Conservation (phyloP, 2,888 invertebrate species). For the Drosophila multiciliata region DNA sequence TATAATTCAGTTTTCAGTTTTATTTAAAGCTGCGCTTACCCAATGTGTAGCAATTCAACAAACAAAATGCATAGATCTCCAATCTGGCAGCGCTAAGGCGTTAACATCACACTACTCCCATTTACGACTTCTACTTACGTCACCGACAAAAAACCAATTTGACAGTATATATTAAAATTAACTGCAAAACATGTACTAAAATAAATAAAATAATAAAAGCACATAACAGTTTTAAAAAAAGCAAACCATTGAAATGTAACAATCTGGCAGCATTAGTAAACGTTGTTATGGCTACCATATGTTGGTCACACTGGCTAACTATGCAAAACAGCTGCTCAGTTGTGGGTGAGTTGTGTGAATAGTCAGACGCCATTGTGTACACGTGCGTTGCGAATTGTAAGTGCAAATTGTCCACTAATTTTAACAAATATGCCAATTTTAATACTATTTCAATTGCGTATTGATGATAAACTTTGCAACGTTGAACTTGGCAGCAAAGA, state of each 20-base stretch:
- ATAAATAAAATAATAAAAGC: neutral
- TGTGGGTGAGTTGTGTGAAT: constrained; percentile 40
- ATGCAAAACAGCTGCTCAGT: constrained; percentile 37
- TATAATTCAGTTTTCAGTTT: neutral
- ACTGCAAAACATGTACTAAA: neutral
- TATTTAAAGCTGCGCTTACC: neutral
- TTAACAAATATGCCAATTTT: constrained; percentile 2
- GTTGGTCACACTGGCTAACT: constrained; percentile 30
- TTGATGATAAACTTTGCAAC: neutral
- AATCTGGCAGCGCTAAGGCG: neutral
- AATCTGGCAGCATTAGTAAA: constrained; percentile 25
- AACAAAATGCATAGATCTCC: neutral
- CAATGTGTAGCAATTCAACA: neutral
- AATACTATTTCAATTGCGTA: neutral
- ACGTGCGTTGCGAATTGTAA: constrained; percentile 59
- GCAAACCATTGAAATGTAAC: neutral
- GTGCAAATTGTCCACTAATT: constrained; percentile 37
- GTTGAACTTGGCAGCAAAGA: neutral
- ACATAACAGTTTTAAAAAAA: neutral
- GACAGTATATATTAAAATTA: neutral
- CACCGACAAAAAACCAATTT: neutral
- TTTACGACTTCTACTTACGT: neutral
- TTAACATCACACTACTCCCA: neutral
- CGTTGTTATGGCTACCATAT: neutral
- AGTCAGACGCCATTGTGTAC: constrained; percentile 58